Evolutionary conservation across 2,113 vertebrate species (phyloP).

Genomic region (Marcusenius ussheri): DNA sequence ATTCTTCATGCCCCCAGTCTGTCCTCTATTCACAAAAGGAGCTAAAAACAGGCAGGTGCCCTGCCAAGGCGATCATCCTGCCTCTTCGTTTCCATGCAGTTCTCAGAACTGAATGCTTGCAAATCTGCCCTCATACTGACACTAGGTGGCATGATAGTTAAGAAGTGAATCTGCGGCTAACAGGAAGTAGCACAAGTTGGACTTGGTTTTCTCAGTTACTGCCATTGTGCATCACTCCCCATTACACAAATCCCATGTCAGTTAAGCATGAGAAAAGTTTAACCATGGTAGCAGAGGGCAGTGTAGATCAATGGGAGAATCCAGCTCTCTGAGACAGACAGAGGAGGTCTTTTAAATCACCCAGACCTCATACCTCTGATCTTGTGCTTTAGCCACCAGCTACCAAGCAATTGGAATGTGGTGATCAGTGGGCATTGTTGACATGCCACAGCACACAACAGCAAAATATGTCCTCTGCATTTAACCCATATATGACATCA

Average conservation of each 20-base stretch:
- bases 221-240: neutral
- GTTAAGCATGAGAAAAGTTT: neutral
- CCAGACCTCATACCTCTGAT: neutral
- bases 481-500: too few species aligned
- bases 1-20: neutral
- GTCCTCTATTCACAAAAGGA: neutral
- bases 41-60: neutral
- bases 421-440: too few species aligned
- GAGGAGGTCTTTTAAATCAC: neutral
- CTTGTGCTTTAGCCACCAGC: too few species aligned
- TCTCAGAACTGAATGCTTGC: neutral
- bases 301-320: neutral
- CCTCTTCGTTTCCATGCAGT: neutral
- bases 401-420: too few species aligned
- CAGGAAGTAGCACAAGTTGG: neutral
- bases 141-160: neutral
- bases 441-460: too few species aligned
- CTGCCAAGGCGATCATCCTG: neutral
- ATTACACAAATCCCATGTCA: neutral
- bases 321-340: neutral
- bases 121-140: neutral
- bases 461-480: too few species aligned
- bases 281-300: neutral
- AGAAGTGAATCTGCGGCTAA: neutral
- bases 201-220: neutral